Evolutionary conservation across 2,888 invertebrate species (phyloP), one percentile per base, ranked within the genome.

Genomic region (Barypeithes pellucidus): DNA sequence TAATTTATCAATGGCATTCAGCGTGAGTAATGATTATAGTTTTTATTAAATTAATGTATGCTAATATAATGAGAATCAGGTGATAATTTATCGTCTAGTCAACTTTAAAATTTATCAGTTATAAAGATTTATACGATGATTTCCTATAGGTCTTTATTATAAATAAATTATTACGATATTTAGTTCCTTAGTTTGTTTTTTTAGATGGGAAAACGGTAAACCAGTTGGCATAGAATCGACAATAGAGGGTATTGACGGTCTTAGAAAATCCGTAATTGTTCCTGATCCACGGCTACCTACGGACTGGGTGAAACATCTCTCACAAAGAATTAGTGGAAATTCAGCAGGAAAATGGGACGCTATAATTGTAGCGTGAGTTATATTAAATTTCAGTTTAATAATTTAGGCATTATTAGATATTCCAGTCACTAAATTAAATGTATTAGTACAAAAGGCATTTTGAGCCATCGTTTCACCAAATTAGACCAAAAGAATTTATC

Each of bases 301-400:
- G 0, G 93, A 92, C 1, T 95, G 95, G 95, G 89, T 89, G 0
- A 95, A 94, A 82, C 94, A 94, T 83, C 91, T 94, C 86, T 90
- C 92, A 22, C 91, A 93, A 76, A 88, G 93, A 33, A 88, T 88
- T 91, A 86, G 89, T 61, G 92, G 92, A 0, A 88, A 90, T 50
- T 92, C 93, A 20, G 92, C 92, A 11, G 94, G 94, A 7, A 95
- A 94, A 83, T 95, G 94, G 94, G 94, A 94, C 81, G 92, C 94
- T 1, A 90, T 94, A 52, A 88, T 95, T 68, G 88, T 93, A 0
- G 89, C 89, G 92, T 92, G 11, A 85, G 62, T 66, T 9, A 11
- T 47, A 20, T 62, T 1, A 33, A 52, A 18, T 18, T 16, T 9
- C 16, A 50, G 45, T 50, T 50, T 50, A 16, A 4, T 54, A n/a